Percentiles rank a stretch among this genome's conserved stretches.
These are phyloP conservation scores for Okapia johnstoni DNA, from an alignment of 2,113 vertebrate species.

Conservation along the genomic window DNA sequence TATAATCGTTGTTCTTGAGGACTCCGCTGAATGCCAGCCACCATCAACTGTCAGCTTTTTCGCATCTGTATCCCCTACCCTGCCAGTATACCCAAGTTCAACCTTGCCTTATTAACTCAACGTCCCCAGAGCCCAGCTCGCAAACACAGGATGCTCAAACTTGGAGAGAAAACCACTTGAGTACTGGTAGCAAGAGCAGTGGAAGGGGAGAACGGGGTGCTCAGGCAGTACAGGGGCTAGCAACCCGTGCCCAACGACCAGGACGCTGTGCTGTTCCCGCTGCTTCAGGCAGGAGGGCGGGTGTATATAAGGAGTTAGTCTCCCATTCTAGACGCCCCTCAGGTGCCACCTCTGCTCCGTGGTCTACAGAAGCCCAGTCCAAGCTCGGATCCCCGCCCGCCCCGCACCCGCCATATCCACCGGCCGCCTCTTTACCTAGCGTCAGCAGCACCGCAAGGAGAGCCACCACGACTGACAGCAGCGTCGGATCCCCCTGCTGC, in stretches of 20 bases:
- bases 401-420: not conserved
- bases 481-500: slow-evolving; percentile 59
- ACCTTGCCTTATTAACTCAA: not conserved
- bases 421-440: slow-evolving; percentile 68
- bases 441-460: slow-evolving; percentile 74
- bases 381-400: not conserved
- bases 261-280: not conserved
- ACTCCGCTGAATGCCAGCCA: not conserved
- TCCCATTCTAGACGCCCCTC: no score
- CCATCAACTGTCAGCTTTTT: not conserved
- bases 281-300: not conserved
- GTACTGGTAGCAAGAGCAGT: not conserved
- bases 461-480: slow-evolving; percentile 72
- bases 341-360: not conserved
- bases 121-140: not conserved
- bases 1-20: not conserved
- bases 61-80: not conserved
- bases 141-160: not conserved
- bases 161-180: not conserved
- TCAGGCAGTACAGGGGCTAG: not conserved
- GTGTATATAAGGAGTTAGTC: accelerated
- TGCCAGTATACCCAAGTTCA: not conserved
- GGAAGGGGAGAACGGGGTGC: not conserved
- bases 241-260: not conserved
- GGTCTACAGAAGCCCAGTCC: not conserved